Base-by-base conservation (phyloP, 2,113 vertebrate genomes). In the Lates calcarifer region DNA sequence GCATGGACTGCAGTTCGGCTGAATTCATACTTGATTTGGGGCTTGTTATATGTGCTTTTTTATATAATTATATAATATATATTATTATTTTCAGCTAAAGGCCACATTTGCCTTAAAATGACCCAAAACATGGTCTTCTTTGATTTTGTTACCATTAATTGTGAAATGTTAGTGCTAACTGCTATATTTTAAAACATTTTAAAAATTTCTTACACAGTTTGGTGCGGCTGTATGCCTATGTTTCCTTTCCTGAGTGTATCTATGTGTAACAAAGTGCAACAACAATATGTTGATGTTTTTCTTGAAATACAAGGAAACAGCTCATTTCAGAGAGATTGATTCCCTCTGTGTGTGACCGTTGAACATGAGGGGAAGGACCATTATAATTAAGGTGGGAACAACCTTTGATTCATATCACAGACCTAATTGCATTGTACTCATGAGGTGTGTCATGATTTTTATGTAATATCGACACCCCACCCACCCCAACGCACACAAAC, bases 391-490 rank as follows among this genome's bases (percentile, higher is more conserved):
- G 31, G 33, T 58, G 41, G 81, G 58, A 69, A 77, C 7, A 70
- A 43, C 28, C 61, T 81, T 81, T 70, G 51, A 81, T 77, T 78
- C 9, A 61, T 60, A 83, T 75, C 51, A 11, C n/a, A 61, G 35
- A 45, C 14, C 41, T 64, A 73, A 82, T 24, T 62, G 51, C 20
- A 64, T 65, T 77, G 71, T 65, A 70, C 26, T 84, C 51, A 53
- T 33, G 2, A 66, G 47, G 67, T 5, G 37, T 28, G 56, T 58
- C 49, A 35, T 76, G 53, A 63, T 39, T 77, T 74, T 51, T 71
- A 55, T 86, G 39, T 47, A 66, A 56, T 39, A 74, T 67, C 13
- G 17, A 65, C 45, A 72, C 53, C 3, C 15, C 66, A 26, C 28
- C 35, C 29, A 53, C 20, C 35, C 49, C 39, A 55, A 41, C 31